phyloP scores from a whole-genome alignment of 2,888 invertebrate genomes.

The Brachyptera putata region DNA sequence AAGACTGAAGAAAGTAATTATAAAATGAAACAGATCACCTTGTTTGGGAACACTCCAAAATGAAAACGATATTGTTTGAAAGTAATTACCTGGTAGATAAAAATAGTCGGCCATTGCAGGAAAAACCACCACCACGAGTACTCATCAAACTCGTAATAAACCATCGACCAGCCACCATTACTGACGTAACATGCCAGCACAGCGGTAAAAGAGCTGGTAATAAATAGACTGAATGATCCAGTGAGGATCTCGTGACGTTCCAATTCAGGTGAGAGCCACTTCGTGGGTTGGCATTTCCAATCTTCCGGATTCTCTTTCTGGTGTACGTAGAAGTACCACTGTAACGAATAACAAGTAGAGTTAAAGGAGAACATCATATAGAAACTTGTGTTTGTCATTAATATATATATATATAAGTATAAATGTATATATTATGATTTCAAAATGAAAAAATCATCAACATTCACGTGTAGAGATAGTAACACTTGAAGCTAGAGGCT shows the following conservation, averaged over 20 bases:
- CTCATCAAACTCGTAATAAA: conserved; percentile 61
- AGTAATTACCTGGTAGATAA: conserved; percentile 60
- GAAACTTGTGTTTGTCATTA: no score
- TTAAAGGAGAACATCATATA: no score
- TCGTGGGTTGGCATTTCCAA: conserved; percentile 71
- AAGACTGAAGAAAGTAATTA: no score
- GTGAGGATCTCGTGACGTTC: conserved; percentile 64
- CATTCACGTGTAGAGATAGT: no score
- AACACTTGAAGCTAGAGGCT: no score
- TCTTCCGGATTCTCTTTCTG: conserved; percentile 57
- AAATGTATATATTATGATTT: no score
- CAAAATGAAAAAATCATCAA: no score
- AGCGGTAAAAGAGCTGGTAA: conserved; percentile 55
- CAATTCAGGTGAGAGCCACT: conserved; percentile 61
- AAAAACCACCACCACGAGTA: conserved; percentile 64
- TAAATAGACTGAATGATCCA: conserved; percentile 55
- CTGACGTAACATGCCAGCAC: conserved; percentile 60
- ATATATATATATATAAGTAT: no score
- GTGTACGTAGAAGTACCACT: conserved; percentile 69
- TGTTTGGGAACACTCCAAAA: no score
- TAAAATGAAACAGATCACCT: no score
- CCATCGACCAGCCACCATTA: conserved; percentile 61
- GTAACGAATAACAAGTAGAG: no score
- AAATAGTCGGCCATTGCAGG: conserved; percentile 59
- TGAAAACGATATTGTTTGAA: no score